Conservation (phyloP, 1,140 invertebrate genomes). For the Pseudomyrmex cubaensis region DNA sequence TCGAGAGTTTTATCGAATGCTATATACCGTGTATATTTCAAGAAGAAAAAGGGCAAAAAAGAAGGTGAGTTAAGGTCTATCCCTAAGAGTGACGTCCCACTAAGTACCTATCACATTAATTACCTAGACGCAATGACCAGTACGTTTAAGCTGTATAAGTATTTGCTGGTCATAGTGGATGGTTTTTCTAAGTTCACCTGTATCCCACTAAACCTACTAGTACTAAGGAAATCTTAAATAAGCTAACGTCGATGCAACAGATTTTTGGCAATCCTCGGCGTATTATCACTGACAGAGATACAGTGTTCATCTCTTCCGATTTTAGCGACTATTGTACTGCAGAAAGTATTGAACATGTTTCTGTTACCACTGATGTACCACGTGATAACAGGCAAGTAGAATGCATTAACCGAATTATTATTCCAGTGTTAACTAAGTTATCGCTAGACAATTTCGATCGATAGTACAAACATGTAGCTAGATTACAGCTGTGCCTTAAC, state of each 20-base stretch:
- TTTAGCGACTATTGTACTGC: background rate
- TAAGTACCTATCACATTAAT: conserved; percentile 11
- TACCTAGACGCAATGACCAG: conserved; percentile 1
- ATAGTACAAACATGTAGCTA: conserved; percentile 39
- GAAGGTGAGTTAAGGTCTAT: conserved; percentile 16
- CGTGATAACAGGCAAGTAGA: conserved; percentile 20
- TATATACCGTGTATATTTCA: background rate
- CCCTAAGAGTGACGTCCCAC: background rate
- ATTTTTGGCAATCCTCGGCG: background rate
- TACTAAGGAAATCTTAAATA: background rate
- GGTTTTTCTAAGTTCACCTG: conserved; percentile 20
- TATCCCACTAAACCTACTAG: conserved; percentile 6
- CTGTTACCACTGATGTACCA: background rate
- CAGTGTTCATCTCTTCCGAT: background rate
- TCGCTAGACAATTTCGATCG: conserved; percentile 19
- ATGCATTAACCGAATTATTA: conserved; percentile 6
- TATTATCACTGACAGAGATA: background rate
- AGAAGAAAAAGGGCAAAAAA: background rate
- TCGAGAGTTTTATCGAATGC: conserved; percentile 39
- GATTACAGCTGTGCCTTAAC: conserved; percentile 44
- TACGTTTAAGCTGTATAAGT: background rate
- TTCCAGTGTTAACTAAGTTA: conserved; percentile 17
- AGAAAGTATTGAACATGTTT: background rate
- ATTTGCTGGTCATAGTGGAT: conserved; percentile 21
- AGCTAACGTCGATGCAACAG: background rate